Evolutionary conservation across 2,113 vertebrate genomes (phyloP).

Genomic region (Anser cygnoides): DNA sequence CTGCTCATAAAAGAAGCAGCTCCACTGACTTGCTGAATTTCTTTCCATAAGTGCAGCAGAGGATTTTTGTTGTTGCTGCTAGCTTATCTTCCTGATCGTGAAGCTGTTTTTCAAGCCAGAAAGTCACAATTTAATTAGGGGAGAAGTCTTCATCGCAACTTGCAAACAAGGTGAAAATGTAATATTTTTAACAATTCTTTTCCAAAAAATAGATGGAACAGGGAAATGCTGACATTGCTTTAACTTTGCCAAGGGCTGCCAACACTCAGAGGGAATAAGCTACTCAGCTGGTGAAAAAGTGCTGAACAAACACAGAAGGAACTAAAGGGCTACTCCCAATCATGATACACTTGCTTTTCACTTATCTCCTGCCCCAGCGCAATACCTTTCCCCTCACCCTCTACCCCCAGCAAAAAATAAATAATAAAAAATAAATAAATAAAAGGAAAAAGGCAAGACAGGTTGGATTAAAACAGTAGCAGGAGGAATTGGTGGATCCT

Average conservation of each 20-base stretch:
- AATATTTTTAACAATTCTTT: slow-evolving; percentile 26
- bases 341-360: slow-evolving; percentile 26
- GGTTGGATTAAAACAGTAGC: slow-evolving; percentile 63
- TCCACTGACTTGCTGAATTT: not conserved
- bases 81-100: slow-evolving; percentile 31
- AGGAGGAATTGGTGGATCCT: slow-evolving; percentile 51
- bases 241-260: slow-evolving; percentile 69
- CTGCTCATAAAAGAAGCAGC: slow-evolving; percentile 19
- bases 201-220: slow-evolving; percentile 57
- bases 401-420: not conserved
- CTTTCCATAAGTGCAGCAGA: not conserved
- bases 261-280: slow-evolving; percentile 56
- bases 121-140: slow-evolving; percentile 36
- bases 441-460: not conserved
- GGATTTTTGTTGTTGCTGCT: not conserved
- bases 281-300: slow-evolving; percentile 63
- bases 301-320: slow-evolving; percentile 68
- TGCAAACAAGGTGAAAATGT: slow-evolving; percentile 67
- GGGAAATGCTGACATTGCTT: slow-evolving; percentile 68
- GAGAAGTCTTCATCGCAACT: slow-evolving; percentile 45
- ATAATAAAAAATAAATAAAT: not conserved
- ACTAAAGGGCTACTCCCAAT: slow-evolving; percentile 62
- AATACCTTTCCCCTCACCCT: not conserved
- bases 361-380: slow-evolving; percentile 10
- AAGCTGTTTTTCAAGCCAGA: slow-evolving; percentile 48